These are phyloP conservation scores for Xestia xanthographa DNA, from an alignment of 2,888 invertebrate species.

Conservation along the genomic window DNA sequence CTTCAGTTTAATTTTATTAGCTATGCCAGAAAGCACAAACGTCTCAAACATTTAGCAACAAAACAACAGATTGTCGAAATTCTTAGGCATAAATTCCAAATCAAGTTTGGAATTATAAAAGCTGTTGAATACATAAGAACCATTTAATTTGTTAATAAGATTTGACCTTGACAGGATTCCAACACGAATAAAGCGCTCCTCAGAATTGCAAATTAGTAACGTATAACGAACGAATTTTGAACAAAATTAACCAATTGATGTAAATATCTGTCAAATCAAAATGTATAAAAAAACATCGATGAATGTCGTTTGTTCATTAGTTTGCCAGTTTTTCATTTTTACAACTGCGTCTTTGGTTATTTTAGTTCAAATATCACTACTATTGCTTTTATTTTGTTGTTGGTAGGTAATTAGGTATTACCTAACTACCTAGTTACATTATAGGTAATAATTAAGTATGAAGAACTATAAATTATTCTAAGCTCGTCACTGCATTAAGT, in stretches of 20 bases:
- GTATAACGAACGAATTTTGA: slow-evolving; percentile 36
- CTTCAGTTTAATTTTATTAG: background rate
- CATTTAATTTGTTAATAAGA: slow-evolving; percentile 50
- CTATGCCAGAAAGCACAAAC: background rate
- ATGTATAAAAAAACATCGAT: background rate
- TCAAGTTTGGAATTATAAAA: slow-evolving; percentile 31
- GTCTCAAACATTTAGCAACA: background rate
- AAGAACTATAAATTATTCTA: too few species aligned
- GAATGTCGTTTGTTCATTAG: slow-evolving; percentile 10
- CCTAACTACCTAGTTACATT: too few species aligned
- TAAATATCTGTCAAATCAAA: slow-evolving; percentile 14
- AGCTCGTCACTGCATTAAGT: background rate
- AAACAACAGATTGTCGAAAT: slow-evolving; percentile 2
- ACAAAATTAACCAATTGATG: slow-evolving; percentile 26
- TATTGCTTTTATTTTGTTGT: too few species aligned
- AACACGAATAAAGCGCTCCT: slow-evolving; percentile 58
- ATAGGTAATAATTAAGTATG: too few species aligned
- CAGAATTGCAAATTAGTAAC: slow-evolving; percentile 70
- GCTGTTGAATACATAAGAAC: slow-evolving; percentile 35
- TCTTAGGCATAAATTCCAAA: background rate
- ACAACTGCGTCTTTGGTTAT: background rate
- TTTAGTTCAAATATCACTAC: too few species aligned
- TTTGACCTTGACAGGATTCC: slow-evolving; percentile 68
- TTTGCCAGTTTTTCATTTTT: background rate
- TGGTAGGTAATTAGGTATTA: too few species aligned